Evolutionary conservation across 2,797 vertebrate species (phyloP).

Genomic region (Podarcis lilfordi): DNA sequence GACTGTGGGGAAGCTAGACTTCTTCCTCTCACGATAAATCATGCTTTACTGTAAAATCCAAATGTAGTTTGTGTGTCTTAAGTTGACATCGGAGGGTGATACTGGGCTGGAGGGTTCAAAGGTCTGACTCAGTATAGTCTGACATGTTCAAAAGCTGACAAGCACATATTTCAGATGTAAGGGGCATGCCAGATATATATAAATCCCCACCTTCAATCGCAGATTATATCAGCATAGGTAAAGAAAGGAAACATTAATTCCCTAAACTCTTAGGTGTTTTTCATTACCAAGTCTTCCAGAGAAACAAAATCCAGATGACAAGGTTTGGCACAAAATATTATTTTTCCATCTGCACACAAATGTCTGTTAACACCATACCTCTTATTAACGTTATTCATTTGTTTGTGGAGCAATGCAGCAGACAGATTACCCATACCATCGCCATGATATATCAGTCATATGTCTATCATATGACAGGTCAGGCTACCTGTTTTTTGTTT

Average conservation of each 20-base stretch:
- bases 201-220: neutral
- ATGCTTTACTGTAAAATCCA: too few species aligned
- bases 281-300: neutral
- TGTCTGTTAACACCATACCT: constrained; percentile 7
- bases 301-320: constrained; percentile 5
- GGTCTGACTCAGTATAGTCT: neutral
- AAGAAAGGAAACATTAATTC: neutral
- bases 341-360: neutral
- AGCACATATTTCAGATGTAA: neutral
- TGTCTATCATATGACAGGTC: neutral
- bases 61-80: too few species aligned
- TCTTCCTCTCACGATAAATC: too few species aligned
- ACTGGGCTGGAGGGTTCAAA: neutral
- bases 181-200: neutral
- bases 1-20: too few species aligned
- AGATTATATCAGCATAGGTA: neutral
- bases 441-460: neutral
- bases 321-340: neutral
- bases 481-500: neutral
- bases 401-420: neutral
- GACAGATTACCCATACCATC: neutral
- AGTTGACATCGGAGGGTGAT: too few species aligned
- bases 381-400: constrained; percentile 3
- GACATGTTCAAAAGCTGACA: neutral
- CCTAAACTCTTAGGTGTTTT: neutral